Percentiles rank a stretch among this genome's conserved stretches.
Conservation (phyloP, 2,113 vertebrate species). For the Crotophaga sulcirostris region DNA sequence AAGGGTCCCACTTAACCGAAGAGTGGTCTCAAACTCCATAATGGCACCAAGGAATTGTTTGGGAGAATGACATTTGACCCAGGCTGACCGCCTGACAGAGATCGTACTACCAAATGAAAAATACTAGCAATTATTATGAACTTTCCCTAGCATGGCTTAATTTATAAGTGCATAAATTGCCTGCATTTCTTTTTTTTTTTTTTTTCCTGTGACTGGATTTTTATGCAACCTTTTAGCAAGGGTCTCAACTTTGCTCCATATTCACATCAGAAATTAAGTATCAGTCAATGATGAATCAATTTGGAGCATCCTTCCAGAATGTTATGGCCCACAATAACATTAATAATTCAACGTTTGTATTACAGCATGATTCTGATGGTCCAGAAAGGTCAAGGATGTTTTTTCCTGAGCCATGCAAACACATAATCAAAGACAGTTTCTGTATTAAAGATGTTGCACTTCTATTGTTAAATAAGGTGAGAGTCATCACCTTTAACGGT, state of each 20-base stretch:
- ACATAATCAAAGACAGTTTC: neutral
- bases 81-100: neutral
- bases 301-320: neutral
- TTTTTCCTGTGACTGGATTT: neutral
- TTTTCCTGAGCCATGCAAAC: neutral
- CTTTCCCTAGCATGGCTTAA: neutral
- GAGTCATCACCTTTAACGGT: neutral
- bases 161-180: neutral
- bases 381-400: neutral
- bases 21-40: neutral
- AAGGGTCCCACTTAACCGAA: neutral
- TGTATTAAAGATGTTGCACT: neutral
- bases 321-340: neutral
- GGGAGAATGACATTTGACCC: neutral
- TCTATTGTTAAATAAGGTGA: neutral
- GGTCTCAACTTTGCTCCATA: neutral
- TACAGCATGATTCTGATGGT: neutral
- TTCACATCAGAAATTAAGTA: neutral
- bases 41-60: neutral
- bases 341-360: neutral
- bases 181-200: rapidly evolving
- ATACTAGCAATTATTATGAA: neutral
- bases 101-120: neutral
- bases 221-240: neutral
- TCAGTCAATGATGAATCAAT: neutral